A percentile compares a stretch with the other conserved stretches of the same genome.
These are phyloP conservation scores for Sebastes trivittatus DNA, from an alignment of 2,797 vertebrate species.

Conservation along the genomic window DNA sequence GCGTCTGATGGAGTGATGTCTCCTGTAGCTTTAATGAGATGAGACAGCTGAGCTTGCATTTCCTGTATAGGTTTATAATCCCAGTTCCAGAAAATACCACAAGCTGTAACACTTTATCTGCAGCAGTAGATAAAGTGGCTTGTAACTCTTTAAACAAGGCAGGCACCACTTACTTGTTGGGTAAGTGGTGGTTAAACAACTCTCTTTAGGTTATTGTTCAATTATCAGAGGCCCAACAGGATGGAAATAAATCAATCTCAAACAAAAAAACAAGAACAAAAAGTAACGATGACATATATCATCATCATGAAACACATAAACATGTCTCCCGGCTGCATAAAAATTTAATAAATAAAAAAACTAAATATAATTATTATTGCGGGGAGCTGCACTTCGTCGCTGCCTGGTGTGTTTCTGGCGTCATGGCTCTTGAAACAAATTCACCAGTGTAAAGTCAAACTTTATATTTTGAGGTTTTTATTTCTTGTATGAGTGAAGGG, in stretches of 20 bases:
- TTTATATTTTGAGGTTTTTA: background rate
- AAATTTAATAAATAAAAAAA: no score
- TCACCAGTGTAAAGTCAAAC: background rate
- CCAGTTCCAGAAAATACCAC: conserved; percentile 2
- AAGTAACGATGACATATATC: background rate
- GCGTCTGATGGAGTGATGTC: background rate
- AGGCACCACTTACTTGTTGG: background rate
- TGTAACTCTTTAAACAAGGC: background rate
- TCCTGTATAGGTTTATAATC: conserved; percentile 15
- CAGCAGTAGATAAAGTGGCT: background rate
- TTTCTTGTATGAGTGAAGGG: background rate
- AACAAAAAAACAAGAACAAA: background rate
- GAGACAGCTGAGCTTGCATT: conserved; percentile 6
- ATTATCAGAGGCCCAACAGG: no score
- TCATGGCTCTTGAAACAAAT: background rate
- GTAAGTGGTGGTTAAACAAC: background rate
- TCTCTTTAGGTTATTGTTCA: background rate
- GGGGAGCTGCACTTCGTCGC: no score
- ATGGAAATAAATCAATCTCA: background rate
- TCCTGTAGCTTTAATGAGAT: background rate
- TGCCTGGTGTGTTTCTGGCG: no score
- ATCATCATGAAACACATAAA: no score
- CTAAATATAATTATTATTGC: no score
- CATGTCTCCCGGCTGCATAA: no score
- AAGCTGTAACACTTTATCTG: conserved; percentile 5